Evolutionary conservation across 2,888 invertebrate genomes (phyloP), one percentile per base, ranked within the genome.

Genomic region (Heliconius cydno): DNA sequence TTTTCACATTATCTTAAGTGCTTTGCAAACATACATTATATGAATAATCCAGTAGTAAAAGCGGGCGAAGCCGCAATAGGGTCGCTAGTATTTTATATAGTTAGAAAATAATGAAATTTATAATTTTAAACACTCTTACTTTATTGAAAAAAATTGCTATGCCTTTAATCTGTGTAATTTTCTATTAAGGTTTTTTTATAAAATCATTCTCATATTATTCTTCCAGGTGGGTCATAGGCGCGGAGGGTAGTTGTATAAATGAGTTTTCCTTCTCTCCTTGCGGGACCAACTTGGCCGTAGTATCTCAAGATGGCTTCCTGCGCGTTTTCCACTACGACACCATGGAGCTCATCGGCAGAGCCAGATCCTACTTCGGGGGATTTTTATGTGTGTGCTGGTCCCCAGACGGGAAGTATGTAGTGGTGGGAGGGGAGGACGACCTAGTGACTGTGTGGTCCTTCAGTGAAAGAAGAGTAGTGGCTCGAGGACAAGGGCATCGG

Each of bases 341-440:
- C 52, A 99, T 99, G 99, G 99, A 99, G 92, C 95, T 99, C 82
- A 96, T 99, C 78, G 99, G 99, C 25, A 96, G 97, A 80, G 99
- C 99, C 83, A 96, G 99, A 83, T 99, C 99, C 86, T 99, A 99
- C 92, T 99, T 99, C 92, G 99, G 99, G 75, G 99, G 99, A 63
- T 97, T 99, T 87, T 94, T 99, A 68, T 99, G 99, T 92, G 99
- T 99, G 5, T 98, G 98, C 88, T 99, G 99, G 99, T 98, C 99
- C 15, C 99, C 99, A 0, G 99, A 99, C 92, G 98, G 98, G 72
- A 97, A 98, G 88, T 98, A 99, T 88, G 98, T 99, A 75, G 98
- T 98, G 0, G 98, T 98, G 0, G 99, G 99, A 0, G 99, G 99
- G 7, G 99, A 99, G 93, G 99, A 99, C 94, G 99, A 99, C 94